Base-by-base conservation (phyloP, 2,113 vertebrate species). In the Hypomesus transpacificus region DNA sequence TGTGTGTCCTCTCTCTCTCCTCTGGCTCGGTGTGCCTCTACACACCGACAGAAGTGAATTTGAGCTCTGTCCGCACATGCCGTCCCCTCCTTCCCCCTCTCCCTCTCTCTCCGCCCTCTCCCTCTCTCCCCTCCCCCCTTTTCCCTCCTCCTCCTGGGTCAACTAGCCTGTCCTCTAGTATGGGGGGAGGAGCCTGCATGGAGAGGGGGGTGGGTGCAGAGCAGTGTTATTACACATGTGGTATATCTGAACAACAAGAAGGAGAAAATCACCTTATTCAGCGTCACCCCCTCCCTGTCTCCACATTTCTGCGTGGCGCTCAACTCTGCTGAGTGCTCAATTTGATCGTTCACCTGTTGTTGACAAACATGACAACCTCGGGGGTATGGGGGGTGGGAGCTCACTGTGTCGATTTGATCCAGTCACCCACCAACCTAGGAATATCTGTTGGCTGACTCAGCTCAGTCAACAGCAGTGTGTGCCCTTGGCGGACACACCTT, bases 81-180 rank as follows among this genome's bases (percentile, higher is more conserved):
- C 77, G 73, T 62, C 70, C 65, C 68, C 53, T 34, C 54, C 51
- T 14, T 28, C 46, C 51, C 60, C 66, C 17, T 24, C 14, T 14
- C 53, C 28, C 11, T 21, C 66, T 50, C 66, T 50, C 58, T 8
- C 34, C 28, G 28, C 59, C 63, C 22, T 52, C 51, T 39, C 31
- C 53, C 14, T 22, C 3, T 20, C 67, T 50, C n/a, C 16, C 13
- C 67, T 50, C n/a, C 16, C 22, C 69, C 59, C 75, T 81, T 69
- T 80, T 80, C 83, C 88, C 86, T 89, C 85, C 84, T 85, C 80
- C 9, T 5, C 39, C 79, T 81, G 76, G 85, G 84, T 85, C 83
- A 86, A 82, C 68, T 81, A 79, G 83, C 84, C 84, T 85, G 88
- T 88, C 85, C 84, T 87, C 80, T 85, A 83, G 82, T 78, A 70